phyloP scores from a whole-genome alignment of 1,140 invertebrate genomes.

The Orius insidiosus region DNA sequence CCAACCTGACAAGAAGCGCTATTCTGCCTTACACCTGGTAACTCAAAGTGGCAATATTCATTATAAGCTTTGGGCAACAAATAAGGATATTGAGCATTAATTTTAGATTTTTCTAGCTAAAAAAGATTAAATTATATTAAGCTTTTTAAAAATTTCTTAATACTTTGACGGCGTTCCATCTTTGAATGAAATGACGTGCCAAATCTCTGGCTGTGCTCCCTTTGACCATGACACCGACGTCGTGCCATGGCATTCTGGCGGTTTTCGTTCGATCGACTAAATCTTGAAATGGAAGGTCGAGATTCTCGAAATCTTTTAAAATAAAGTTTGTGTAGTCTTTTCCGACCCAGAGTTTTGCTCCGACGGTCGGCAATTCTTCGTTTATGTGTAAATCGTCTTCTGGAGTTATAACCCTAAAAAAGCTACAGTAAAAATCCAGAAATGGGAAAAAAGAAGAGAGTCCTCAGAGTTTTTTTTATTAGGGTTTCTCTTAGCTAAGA shows the following conservation, averaged over 20 bases:
- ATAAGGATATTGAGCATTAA: conserved; percentile 65
- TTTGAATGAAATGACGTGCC: conserved; percentile 88
- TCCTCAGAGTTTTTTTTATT: too few species aligned
- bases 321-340: conserved; percentile 98
- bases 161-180: conserved; percentile 95
- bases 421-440: too few species aligned
- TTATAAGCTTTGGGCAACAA: conserved; percentile 78
- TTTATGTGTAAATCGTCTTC: too few species aligned
- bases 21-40: conserved; percentile 23
- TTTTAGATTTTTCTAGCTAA: conserved; percentile 51
- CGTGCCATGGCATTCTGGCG: conserved; percentile 97
- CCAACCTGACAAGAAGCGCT: conserved; percentile 51
- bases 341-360: conserved; percentile 87
- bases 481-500: too few species aligned
- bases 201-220: conserved; percentile 77
- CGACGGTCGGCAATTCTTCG: conserved; percentile 19
- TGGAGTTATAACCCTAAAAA: too few species aligned
- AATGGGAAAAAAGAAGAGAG: too few species aligned
- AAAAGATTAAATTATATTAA: conserved; percentile 20
- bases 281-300: conserved; percentile 81
- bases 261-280: conserved; percentile 69
- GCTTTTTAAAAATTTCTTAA: conserved; percentile 14
- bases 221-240: conserved; percentile 73
- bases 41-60: conserved; percentile 32
- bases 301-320: conserved; percentile 87